These are phyloP conservation scores for Lota lota DNA, from an alignment of 2,113 vertebrate species.

Conservation along the genomic window DNA sequence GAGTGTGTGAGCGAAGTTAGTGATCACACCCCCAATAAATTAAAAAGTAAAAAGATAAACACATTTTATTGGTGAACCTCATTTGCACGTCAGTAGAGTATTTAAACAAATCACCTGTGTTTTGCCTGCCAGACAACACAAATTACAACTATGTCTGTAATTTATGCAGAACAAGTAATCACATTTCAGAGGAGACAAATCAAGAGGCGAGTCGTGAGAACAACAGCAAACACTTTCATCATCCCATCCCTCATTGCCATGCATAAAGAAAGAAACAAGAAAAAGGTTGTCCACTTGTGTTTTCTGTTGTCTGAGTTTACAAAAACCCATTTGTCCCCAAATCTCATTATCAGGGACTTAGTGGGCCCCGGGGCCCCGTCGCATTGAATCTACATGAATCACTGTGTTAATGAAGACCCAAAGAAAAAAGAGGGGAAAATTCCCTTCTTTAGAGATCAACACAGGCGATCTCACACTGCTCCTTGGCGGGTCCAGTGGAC, in stretches of 20 bases:
- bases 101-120: constrained; percentile 20
- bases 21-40: no score
- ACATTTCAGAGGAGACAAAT: background rate
- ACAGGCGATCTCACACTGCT: background rate
- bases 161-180: background rate
- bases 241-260: constrained; percentile 1
- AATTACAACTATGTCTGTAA: background rate
- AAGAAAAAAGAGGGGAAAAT: constrained; percentile 33
- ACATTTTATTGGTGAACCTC: background rate
- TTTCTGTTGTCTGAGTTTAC: constrained; percentile 19
- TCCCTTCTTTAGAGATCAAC: constrained; percentile 1
- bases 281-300: constrained; percentile 12
- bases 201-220: background rate
- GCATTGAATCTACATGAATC: constrained; percentile 51
- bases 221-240: background rate
- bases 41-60: constrained; percentile 19
- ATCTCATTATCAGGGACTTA: constrained; percentile 47
- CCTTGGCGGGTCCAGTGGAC: background rate
- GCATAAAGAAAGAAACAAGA: constrained; percentile 6
- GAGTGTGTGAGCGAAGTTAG: no score
- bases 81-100: background rate
- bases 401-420: constrained; percentile 47
- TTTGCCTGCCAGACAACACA: constrained; percentile 11
- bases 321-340: constrained; percentile 35
- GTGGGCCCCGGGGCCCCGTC: constrained; percentile 28